Percentiles rank a stretch among this genome's conserved stretches.
Evolutionary conservation across 2,797 vertebrate genomes (phyloP).

Genomic region (Takifugu rubripes): DNA sequence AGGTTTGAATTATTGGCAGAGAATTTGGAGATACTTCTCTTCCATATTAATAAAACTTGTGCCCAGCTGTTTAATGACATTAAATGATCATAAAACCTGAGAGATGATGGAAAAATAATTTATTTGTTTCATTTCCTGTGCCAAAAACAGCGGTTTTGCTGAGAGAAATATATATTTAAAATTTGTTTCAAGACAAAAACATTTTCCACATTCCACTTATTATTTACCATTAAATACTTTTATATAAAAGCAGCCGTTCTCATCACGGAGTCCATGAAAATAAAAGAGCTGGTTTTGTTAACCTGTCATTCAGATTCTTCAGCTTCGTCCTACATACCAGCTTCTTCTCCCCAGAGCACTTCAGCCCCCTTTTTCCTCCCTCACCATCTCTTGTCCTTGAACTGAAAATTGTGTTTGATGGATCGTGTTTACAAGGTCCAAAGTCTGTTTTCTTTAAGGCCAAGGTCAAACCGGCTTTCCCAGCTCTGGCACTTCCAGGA

Average conservation of each 20-base stretch:
- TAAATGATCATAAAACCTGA: too few relatives aligned
- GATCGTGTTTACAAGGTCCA: constrained; percentile 56
- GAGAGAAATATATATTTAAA: too few relatives aligned
- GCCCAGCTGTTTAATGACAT: too few relatives aligned
- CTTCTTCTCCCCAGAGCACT: constrained; percentile 31
- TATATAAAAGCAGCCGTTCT: too few relatives aligned
- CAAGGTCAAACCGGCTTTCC: constrained; percentile 56
- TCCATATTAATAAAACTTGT: background rate
- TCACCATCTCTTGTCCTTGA: constrained; percentile 50
- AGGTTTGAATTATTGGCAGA: too few relatives aligned
- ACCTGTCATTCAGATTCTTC: constrained; percentile 40
- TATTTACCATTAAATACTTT: too few relatives aligned
- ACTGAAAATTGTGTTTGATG: constrained; percentile 55
- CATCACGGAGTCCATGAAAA: too few relatives aligned
- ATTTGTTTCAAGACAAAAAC: too few relatives aligned
- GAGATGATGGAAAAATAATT: too few relatives aligned
- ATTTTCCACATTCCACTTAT: too few relatives aligned
- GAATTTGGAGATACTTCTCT: background rate
- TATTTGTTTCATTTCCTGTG: too few relatives aligned
- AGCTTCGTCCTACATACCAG: constrained; percentile 19
- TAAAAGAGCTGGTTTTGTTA: constrained; percentile 21
- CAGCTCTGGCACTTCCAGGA: constrained; percentile 47
- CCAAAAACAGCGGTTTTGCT: too few relatives aligned
- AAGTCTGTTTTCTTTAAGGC: constrained; percentile 53
- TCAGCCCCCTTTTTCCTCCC: constrained; percentile 46